These are phyloP conservation scores for Girardinus metallicus DNA, from an alignment of 2,797 vertebrate species.

Conservation along the genomic window DNA sequence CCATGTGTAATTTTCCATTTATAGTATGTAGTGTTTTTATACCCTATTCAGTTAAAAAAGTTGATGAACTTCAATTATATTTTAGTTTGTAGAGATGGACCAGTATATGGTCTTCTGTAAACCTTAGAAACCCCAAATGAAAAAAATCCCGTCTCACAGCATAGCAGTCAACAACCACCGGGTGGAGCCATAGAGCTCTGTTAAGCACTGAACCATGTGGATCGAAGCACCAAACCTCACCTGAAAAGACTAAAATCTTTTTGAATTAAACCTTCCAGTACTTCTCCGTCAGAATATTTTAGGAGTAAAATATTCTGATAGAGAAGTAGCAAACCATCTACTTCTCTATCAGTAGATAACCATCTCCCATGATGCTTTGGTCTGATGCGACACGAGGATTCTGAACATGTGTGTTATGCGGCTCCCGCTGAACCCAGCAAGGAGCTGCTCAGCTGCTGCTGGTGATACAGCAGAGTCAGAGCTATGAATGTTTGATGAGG, in stretches of 20 bases:
- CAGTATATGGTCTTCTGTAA: neutral
- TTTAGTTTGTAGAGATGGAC: neutral
- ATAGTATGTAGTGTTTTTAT: neutral
- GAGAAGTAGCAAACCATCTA: no score
- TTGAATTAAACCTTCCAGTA: neutral
- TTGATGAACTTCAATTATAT: neutral
- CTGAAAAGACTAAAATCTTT: neutral
- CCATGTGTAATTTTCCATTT: neutral
- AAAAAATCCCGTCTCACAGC: neutral
- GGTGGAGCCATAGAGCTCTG: neutral
- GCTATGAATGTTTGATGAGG: constrained; percentile 28
- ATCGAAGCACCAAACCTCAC: neutral
- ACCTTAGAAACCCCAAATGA: neutral
- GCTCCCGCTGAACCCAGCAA: neutral
- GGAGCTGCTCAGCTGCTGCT: neutral
- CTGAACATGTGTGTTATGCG: neutral
- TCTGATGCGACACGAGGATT: neutral
- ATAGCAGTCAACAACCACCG: neutral
- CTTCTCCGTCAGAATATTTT: neutral
- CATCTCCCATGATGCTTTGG: neutral
- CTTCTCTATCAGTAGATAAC: neutral
- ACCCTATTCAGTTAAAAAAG: neutral
- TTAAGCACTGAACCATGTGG: neutral
- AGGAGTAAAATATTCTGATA: no score
- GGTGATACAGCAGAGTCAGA: neutral